Percentiles rank a stretch among this genome's conserved stretches.
Conservation (phyloP, 2,113 vertebrate genomes). For the Apeltes quadracus region DNA sequence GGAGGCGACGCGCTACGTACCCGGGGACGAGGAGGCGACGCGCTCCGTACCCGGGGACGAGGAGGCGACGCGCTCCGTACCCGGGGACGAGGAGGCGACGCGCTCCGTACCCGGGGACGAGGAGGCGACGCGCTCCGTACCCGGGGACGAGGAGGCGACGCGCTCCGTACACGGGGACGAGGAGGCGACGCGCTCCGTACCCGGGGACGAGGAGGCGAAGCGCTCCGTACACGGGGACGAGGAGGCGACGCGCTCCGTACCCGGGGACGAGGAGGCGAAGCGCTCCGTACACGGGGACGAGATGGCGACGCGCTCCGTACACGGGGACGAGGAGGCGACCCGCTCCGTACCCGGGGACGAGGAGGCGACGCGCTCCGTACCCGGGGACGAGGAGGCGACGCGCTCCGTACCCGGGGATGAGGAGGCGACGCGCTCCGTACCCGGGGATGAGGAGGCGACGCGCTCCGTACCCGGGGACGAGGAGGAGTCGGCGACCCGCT, state of each 20-base stretch:
- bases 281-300: not conserved
- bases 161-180: not conserved
- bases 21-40: not conserved
- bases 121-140: not conserved
- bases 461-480: not conserved
- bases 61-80: not conserved
- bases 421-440: not conserved
- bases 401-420: not conserved
- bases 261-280: not conserved
- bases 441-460: slow-evolving; percentile 4
- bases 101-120: not conserved
- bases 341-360: not conserved
- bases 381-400: not conserved
- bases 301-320: not conserved
- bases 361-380: not conserved
- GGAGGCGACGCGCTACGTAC: not conserved
- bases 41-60: not conserved
- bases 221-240: not conserved
- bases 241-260: not conserved
- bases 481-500: not conserved
- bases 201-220: not conserved
- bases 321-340: not conserved
- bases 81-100: not conserved
- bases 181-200: not conserved
- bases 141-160: not conserved